Evolutionary conservation across 2,888 invertebrate genomes (phyloP), one percentile per base, ranked within the genome.

Genomic region (Ypsolopha scabrella): DNA sequence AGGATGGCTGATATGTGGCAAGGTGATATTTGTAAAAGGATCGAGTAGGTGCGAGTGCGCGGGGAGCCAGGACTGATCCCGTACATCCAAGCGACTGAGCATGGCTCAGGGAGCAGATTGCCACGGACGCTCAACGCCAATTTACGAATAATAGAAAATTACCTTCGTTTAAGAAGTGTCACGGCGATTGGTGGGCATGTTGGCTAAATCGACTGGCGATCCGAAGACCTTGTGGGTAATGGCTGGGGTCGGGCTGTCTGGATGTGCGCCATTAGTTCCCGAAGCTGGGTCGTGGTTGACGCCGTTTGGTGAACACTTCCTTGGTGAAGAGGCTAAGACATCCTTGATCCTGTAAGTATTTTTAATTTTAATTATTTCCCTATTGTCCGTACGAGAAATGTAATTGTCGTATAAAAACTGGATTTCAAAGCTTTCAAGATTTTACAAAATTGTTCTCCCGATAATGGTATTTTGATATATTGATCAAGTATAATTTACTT

Each of bases 91-190:
- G 64, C 73, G 75, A 83, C 83, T 83, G 82, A 67, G 75, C 60
- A 62, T 24, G 24, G 24, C 24, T 24, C 24, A 24, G 24, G 64
- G 66, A 62, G 59, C 64, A 61, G 69, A 65, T 72, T 67, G 68
- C 65, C 67, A 69, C 80, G 81, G 80, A 79, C 79, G 72, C 73
- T 71, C 68, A 60, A 70, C 75, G 74, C 79, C 86, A 86, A 86
- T 86, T 86, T 86, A 82, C 85, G 78, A 83, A 81, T 83, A 81
- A 82, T 80, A 80, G 82, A 81, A 79, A 85, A 86, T 86, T 86
- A 82, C 83, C 82, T 78, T 80, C 82, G 83, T 85, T 83, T 82
- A 85, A 86, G 86, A 80, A 80, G 81, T 85, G 85, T 77, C 74
- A 77, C 77, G 68, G 72, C 72, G 75, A 78, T 81, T 83, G 85